These are phyloP conservation scores for Cerceris rybyensis DNA, from an alignment of 2,888 invertebrate species.

Conservation along the genomic window DNA sequence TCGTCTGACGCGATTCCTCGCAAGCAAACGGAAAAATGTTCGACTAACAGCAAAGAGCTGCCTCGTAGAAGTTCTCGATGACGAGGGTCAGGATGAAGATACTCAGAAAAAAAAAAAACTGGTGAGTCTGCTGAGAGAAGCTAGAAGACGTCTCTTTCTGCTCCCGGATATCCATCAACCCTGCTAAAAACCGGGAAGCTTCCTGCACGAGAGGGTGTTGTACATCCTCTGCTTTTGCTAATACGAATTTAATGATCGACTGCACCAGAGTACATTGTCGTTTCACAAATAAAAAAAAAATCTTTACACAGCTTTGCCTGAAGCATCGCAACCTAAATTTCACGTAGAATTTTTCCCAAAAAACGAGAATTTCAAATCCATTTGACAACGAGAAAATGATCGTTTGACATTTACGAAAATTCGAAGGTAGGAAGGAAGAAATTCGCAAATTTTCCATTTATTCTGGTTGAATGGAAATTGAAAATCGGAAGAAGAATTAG, in stretches of 20 bases:
- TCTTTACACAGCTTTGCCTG: background rate
- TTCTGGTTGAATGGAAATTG: too few relatives aligned
- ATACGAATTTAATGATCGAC: background rate
- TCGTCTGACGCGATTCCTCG: too few relatives aligned
- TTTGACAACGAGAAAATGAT: background rate
- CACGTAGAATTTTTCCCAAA: background rate
- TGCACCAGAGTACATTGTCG: too few relatives aligned
- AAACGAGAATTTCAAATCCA: background rate
- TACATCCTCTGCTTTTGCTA: background rate
- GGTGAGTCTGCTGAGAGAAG: background rate
- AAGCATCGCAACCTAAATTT: background rate
- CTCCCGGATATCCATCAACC: background rate
- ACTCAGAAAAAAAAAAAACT: background rate
- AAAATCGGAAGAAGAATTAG: background rate
- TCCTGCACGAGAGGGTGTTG: background rate
- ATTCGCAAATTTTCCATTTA: too few relatives aligned
- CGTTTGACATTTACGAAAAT: background rate
- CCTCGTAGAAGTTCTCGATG: background rate
- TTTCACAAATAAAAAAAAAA: background rate
- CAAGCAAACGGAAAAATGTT: background rate
- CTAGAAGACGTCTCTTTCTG: too few relatives aligned
- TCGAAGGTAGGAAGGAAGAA: background rate
- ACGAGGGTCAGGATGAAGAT: slow-evolving; percentile 3
- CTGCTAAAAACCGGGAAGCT: background rate
- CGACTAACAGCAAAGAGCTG: background rate